These are phyloP conservation scores for Diarsia rubi DNA, from an alignment of 2,888 invertebrate species.

Conservation along the genomic window DNA sequence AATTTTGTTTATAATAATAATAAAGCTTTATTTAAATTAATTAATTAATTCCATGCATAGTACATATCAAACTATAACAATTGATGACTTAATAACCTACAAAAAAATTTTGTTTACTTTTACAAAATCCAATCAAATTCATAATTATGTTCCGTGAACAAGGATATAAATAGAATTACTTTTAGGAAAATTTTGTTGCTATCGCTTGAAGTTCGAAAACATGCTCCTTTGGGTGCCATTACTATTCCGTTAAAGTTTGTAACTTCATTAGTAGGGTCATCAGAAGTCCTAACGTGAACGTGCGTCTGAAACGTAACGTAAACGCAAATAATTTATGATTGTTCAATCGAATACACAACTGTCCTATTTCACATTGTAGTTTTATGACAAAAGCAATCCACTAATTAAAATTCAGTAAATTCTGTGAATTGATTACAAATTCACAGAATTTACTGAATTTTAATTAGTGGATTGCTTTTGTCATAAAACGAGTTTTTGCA, in stretches of 20 bases:
- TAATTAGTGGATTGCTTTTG: too few species aligned
- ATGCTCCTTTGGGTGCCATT: conserved; percentile 40
- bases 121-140: conserved; percentile 51
- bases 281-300: neutral
- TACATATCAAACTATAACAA: too few species aligned
- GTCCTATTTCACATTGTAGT: neutral
- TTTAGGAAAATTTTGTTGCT: conserved; percentile 28
- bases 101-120: conserved; percentile 47
- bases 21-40: too few species aligned
- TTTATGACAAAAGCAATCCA: neutral
- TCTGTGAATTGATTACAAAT: too few species aligned
- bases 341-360: neutral
- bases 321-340: neutral
- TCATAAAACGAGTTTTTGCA: too few species aligned
- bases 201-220: conserved; percentile 34
- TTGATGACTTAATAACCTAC: too few species aligned
- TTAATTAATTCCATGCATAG: too few species aligned
- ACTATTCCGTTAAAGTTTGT: conserved; percentile 56
- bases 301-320: neutral
- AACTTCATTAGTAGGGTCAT: conserved; percentile 57
- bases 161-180: conserved; percentile 30
- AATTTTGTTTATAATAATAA: conserved; percentile 54
- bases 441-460: too few species aligned
- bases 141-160: conserved; percentile 57
- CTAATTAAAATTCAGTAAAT: too few species aligned